Evolutionary conservation across 2,113 vertebrate genomes (phyloP).

Genomic region (Otolemur garnettii): DNA sequence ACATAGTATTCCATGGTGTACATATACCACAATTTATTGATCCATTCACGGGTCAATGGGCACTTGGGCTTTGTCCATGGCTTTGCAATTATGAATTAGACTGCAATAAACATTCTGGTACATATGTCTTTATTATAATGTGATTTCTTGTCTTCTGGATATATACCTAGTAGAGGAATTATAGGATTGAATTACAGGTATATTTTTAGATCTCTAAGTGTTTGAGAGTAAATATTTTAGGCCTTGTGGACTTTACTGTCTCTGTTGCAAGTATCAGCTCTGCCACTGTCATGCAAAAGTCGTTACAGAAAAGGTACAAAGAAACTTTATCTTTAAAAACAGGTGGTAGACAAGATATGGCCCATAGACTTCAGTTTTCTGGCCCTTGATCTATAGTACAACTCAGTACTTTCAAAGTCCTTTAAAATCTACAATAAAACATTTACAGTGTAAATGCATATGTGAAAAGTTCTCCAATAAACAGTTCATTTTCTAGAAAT

Average conservation of each 20-base stretch:
- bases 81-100: too few species aligned
- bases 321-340: neutral
- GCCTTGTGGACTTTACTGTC: neutral
- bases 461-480: neutral
- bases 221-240: neutral
- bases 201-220: too few species aligned
- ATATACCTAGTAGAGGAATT: too few species aligned
- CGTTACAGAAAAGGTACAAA: neutral
- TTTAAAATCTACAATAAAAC: neutral
- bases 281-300: neutral
- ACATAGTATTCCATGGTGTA: too few species aligned
- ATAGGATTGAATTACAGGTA: too few species aligned
- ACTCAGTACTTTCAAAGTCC: neutral
- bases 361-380: neutral
- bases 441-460: neutral
- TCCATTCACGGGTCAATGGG: too few species aligned
- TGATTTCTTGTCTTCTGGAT: too few species aligned
- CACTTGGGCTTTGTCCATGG: too few species aligned
- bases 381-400: neutral
- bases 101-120: too few species aligned
- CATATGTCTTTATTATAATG: too few species aligned
- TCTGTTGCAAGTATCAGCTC: neutral
- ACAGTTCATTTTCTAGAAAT: neutral
- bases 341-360: neutral
- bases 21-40: too few species aligned